Conservation (phyloP, 2,797 vertebrate genomes). For the Microctenopoma stevenorrisi region DNA sequence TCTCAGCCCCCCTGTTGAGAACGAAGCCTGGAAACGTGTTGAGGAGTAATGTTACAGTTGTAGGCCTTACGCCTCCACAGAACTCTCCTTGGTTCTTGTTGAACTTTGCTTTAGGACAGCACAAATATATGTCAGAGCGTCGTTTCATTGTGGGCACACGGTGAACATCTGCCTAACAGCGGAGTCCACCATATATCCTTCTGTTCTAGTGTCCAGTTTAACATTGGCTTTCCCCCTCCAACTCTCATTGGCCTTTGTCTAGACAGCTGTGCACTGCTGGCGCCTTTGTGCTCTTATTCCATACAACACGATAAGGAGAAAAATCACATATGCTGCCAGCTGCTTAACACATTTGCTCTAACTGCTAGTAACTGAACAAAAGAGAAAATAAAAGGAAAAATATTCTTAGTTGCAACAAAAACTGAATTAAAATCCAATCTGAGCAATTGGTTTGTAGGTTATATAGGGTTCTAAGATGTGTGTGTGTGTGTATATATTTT, state of each 20-base stretch:
- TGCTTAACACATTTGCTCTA: constrained; percentile 77
- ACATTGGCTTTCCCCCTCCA: constrained; percentile 58
- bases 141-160: constrained; percentile 15
- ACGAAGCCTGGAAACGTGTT: constrained; percentile 61
- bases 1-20: constrained; percentile 42
- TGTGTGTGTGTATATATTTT: neutral
- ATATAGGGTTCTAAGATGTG: constrained; percentile 41
- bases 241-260: constrained; percentile 72
- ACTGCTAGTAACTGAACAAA: constrained; percentile 59
- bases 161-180: constrained; percentile 2
- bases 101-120: constrained; percentile 38
- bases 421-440: constrained; percentile 63
- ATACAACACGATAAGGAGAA: constrained; percentile 39
- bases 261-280: constrained; percentile 78
- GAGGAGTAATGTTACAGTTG: constrained; percentile 61
- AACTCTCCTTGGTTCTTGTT: constrained; percentile 23
- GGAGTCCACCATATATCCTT: constrained; percentile 18
- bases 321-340: constrained; percentile 77
- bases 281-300: constrained; percentile 73
- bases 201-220: constrained; percentile 50
- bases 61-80: constrained; percentile 23
- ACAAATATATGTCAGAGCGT: neutral
- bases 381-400: constrained; percentile 14
- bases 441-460: constrained; percentile 49
- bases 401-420: constrained; percentile 52